These are phyloP conservation scores for Acomys russatus DNA, from an alignment of 2,797 vertebrate genomes.

Conservation along the genomic window DNA sequence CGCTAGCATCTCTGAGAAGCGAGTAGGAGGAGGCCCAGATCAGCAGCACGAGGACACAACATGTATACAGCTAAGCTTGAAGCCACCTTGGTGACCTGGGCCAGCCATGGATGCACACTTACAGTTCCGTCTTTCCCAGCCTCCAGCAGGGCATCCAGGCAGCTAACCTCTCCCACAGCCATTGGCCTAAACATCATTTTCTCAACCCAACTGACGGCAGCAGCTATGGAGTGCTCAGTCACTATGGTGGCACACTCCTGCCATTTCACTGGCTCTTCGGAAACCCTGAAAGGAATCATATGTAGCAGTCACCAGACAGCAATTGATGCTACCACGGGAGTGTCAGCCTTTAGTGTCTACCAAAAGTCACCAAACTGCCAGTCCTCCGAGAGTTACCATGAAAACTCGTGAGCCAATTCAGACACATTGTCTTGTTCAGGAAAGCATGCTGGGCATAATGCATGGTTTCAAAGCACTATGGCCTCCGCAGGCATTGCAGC, in stretches of 20 bases:
- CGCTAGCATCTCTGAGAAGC: not conserved
- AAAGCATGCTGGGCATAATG: not conserved
- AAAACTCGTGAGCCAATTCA: not conserved
- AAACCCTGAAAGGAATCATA: constrained; percentile 85
- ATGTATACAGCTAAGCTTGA: not conserved
- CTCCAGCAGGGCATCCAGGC: constrained; percentile 87
- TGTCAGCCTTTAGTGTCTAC: not conserved
- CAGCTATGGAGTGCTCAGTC: constrained; percentile 82
- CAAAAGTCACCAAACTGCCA: not conserved
- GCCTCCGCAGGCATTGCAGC: not conserved
- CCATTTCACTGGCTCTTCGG: constrained; percentile 87
- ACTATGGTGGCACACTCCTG: constrained; percentile 83
- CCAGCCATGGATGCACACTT: constrained; percentile 66
- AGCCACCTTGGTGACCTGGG: not conserved
- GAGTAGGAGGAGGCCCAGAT: not conserved
- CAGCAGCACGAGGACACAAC: not conserved
- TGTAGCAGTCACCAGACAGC: constrained; percentile 54
- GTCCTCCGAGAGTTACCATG: not conserved
- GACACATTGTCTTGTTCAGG: not conserved
- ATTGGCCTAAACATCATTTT: constrained; percentile 81
- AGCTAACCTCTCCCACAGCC: constrained; percentile 68
- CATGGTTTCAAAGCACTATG: not conserved
- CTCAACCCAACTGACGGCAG: constrained; percentile 89
- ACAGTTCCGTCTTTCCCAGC: constrained; percentile 88
- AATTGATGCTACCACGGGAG: rapidly evolving